Evolutionary conservation across 2,113 vertebrate genomes (phyloP).

Genomic region (Mesocricetus auratus): DNA sequence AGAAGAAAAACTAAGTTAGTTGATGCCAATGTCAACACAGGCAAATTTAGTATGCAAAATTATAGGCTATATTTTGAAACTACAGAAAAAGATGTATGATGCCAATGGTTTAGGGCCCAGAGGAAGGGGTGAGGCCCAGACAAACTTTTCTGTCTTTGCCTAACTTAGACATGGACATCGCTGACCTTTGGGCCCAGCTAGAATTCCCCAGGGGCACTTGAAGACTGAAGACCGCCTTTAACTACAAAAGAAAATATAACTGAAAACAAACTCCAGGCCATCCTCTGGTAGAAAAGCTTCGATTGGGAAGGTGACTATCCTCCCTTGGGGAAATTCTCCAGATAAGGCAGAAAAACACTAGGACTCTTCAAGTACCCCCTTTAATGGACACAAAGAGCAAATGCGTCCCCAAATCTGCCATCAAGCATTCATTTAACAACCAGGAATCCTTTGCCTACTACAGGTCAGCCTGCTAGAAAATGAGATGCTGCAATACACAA

Average conservation of each 20-base stretch:
- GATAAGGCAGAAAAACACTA: not conserved
- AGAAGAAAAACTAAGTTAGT: not conserved
- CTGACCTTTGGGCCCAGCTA: not conserved
- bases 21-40: not conserved
- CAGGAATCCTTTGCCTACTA: not conserved
- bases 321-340: not conserved
- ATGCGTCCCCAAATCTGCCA: not conserved
- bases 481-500: not conserved
- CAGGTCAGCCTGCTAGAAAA: not conserved
- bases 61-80: slow-evolving; percentile 55
- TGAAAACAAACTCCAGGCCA: not conserved
- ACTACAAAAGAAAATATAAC: slow-evolving; percentile 30
- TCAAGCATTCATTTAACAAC: not conserved
- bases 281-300: not conserved
- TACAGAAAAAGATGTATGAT: not conserved
- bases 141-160: slow-evolving; percentile 51
- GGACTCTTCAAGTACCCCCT: not conserved
- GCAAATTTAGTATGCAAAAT: slow-evolving; percentile 38
- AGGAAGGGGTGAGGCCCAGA: not conserved
- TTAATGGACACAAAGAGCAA: not conserved
- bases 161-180: not conserved
- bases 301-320: not conserved
- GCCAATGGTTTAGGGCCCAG: not conserved
- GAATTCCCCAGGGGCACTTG: not conserved
- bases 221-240: slow-evolving; percentile 41